Base-by-base conservation (phyloP, 1,140 invertebrate genomes). In the Maconellicoccus hirsutus region DNA sequence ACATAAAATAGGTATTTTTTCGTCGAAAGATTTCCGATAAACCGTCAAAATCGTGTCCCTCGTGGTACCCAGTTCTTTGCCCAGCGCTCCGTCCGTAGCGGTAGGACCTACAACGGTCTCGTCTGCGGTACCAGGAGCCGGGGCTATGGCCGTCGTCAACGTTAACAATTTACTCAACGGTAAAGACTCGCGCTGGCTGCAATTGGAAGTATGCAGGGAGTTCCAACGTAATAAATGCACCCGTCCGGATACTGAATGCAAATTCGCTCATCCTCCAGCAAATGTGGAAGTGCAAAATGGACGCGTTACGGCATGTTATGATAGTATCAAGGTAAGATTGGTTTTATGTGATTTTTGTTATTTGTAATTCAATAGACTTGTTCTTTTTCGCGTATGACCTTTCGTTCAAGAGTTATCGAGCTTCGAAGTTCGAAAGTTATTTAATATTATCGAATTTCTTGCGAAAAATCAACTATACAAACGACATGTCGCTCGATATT, bases 241-340 rank as follows among this genome's bases (percentile, higher is more conserved):
- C 75, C 88, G 98, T 77, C 91, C 94, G 39, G 97, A 99, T 84
- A 94, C 92, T 75, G 97, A 99, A 83, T 99, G 97, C 88, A 99
- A 99, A 86, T 99, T 98, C 82, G 98, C 97, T 74, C 98, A 99
- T 87, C 98, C 98, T 61, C 95, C 96, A 71, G 88, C 94, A 76
- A 97, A 98, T 83, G 96, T 99, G 76, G 98, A 99, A 84, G 94
- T 99, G 76, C 96, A 98, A 85, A 99, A 99, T 84, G 98, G 98
- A 81, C 87, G 96, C 78, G 98, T 99, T 77, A 98, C 96, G 74
- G 97, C 98, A 75, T 99, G 98, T 86, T 99, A 98, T 87, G 98
- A 99, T 85, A 98, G 94, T 82, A 99, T 99, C 82, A 99, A 99
- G 95, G 98, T 99, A 85, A 86, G 88, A 81, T 73, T 16, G 16